phyloP scores from a whole-genome alignment of 2,113 vertebrate genomes.

The Amphiprion percula region DNA sequence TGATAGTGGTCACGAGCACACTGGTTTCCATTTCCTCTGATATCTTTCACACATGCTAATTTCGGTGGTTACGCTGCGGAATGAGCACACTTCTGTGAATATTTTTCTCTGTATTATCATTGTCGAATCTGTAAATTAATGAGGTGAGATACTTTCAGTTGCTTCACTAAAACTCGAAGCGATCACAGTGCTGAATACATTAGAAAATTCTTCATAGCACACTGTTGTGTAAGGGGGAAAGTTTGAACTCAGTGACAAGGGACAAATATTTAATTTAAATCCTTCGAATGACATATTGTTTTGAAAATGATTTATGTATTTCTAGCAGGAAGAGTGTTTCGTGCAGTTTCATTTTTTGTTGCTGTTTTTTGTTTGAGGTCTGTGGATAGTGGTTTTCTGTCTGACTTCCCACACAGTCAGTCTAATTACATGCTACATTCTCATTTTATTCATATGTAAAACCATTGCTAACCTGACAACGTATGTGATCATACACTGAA shows the following conservation, averaged over 20 bases:
- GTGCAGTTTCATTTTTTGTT: background rate
- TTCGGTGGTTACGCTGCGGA: conserved; percentile 12
- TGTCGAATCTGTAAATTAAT: conserved; percentile 21
- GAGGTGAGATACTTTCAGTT: background rate
- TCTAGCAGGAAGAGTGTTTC: background rate
- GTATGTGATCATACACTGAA: background rate
- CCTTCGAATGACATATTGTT: background rate
- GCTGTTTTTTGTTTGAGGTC: background rate
- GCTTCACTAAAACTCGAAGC: conserved; percentile 14
- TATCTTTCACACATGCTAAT: conserved; percentile 18
- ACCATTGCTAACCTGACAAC: background rate
- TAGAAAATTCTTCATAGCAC: background rate
- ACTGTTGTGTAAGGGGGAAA: background rate
- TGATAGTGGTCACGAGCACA: conserved; percentile 24
- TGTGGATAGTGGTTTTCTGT: background rate
- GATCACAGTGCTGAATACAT: background rate
- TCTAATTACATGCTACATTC: too few species aligned
- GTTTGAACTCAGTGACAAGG: background rate
- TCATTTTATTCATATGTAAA: background rate
- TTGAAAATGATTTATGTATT: background rate
- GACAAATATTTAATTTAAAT: background rate
- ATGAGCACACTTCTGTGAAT: conserved; percentile 20
- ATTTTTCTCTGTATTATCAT: background rate
- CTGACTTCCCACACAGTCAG: background rate
- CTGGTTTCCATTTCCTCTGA: conserved; percentile 35